Evolutionary conservation across 2,888 invertebrate species (phyloP), one percentile per base, ranked within the genome.

Genomic region (Diabrotica balteata): DNA sequence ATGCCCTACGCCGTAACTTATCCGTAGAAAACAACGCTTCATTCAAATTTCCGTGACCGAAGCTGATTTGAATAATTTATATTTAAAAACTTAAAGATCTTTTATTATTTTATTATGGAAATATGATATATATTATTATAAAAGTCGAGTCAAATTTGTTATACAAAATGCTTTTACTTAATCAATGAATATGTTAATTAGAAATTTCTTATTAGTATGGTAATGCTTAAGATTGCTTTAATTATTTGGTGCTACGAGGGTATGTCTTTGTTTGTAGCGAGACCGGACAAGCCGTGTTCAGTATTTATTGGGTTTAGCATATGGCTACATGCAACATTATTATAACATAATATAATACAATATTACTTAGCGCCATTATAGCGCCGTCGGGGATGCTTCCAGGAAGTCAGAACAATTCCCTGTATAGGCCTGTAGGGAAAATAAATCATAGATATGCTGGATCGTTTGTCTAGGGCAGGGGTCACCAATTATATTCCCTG

Each of bases 41-140:
- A 54, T 43, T 54, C 43, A 9, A 7, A n/a, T 54, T 42, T 54
- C 10, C 52, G 51, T 8, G 5, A 51, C 8, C 8, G 9, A 53
- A 10, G 42, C 53, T 53, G 10, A 53, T 53, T 53, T 53, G 4
- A 54, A 53, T 53, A 53, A 53, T 53, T 53, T 43, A 7, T n/a
- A 54, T 54, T 54, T 32, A 8, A 22, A 10, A 10, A 6, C 4
- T 32, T 10, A 10, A 43, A 8, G 43, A 54, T 10, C n/a, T 42
- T 53, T 54, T 43, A 54, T 54, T 43, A n/a, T 42, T 43, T n/a
- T 54, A 7, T 42, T 54, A 54, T 53, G 42, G 42, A 42, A 53
- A 53, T 43, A 43, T 54, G 10, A 10, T 49, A 8, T 7, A 49
- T 11, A 10, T 49, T 49, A 49, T 32, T 32, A 32, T 32, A 32